Percentiles rank a stretch among this genome's conserved stretches.
phyloP scores from a whole-genome alignment of 64 coral and sea anemone species.

The Pocillopora damicornis region DNA sequence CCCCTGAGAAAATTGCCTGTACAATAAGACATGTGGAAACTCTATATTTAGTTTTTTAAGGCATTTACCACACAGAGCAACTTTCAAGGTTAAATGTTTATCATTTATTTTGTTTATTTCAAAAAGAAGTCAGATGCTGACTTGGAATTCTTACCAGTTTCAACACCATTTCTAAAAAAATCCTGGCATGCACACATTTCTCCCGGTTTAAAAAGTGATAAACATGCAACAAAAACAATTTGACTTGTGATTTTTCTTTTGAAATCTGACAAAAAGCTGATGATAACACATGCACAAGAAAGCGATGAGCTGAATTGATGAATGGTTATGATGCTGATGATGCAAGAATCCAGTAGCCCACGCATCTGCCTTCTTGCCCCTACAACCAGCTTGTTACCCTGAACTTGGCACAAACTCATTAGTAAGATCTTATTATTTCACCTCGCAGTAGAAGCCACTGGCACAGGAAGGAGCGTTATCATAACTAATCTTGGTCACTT shows the following conservation, averaged over 20 bases:
- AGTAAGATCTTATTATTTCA: not conserved
- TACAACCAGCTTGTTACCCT: constrained; percentile 2
- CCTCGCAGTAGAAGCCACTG: not conserved
- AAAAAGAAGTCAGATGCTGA: constrained; percentile 50
- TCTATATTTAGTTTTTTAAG: not conserved
- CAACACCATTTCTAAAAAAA: not conserved
- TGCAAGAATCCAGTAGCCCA: constrained; percentile 78
- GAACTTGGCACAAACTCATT: not conserved
- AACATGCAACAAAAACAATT: not conserved
- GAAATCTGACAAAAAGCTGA: not conserved
- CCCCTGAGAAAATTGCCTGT: too few relatives aligned
- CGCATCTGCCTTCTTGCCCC: constrained; percentile 39
- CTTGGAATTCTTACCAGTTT: not conserved
- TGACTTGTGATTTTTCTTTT: not conserved
- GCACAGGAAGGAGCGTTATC: not conserved
- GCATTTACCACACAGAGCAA: not conserved
- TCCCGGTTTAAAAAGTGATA: not conserved
- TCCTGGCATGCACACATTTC: not conserved
- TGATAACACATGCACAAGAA: not conserved
- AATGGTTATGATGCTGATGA: constrained; percentile 21
- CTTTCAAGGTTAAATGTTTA: not conserved
- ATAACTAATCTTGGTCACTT: not conserved
- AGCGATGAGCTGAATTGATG: not conserved
- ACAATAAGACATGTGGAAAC: not conserved
- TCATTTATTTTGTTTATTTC: constrained; percentile 15